Evolutionary conservation across 2,888 invertebrate species (phyloP).

Genomic region (Junonia oenone): DNA sequence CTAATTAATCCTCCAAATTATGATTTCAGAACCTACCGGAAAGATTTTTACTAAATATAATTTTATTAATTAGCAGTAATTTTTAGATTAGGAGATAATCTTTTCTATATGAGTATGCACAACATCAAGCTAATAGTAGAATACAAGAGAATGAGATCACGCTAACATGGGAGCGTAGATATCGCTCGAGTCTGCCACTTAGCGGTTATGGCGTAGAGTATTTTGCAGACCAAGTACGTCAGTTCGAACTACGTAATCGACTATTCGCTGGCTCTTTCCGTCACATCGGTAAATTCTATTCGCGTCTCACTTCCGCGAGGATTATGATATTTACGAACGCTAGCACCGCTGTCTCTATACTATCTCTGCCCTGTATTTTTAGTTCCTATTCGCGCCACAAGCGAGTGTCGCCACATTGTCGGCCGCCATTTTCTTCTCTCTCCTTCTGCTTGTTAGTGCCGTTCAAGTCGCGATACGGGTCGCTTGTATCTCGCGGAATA

Average conservation of each 20-base stretch:
- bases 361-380: conserved; percentile 42
- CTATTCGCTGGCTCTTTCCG: conserved; percentile 34
- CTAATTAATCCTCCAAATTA: no score
- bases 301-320: conserved; percentile 36
- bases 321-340: conserved; percentile 21
- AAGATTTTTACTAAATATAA: no score
- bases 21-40: no score
- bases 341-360: conserved; percentile 36
- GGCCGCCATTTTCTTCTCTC: conserved; percentile 76
- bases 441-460: conserved; percentile 65
- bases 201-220: conserved; percentile 46
- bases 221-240: conserved; percentile 30
- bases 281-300: conserved; percentile 19
- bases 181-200: conserved; percentile 34
- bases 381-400: conserved; percentile 45
- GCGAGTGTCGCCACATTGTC: conserved; percentile 44
- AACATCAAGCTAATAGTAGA: conserved; percentile 13
- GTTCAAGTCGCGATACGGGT: conserved; percentile 47
- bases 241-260: conserved; percentile 9
- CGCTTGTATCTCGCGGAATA: conserved; percentile 45
- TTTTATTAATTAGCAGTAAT: neutral
- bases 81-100: neutral
- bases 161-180: conserved; percentile 48
- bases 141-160: conserved; percentile 57
- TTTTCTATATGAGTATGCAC: neutral